Conservation (phyloP, 2,113 vertebrate genomes). For the Onychorhynchus coronatus region DNA sequence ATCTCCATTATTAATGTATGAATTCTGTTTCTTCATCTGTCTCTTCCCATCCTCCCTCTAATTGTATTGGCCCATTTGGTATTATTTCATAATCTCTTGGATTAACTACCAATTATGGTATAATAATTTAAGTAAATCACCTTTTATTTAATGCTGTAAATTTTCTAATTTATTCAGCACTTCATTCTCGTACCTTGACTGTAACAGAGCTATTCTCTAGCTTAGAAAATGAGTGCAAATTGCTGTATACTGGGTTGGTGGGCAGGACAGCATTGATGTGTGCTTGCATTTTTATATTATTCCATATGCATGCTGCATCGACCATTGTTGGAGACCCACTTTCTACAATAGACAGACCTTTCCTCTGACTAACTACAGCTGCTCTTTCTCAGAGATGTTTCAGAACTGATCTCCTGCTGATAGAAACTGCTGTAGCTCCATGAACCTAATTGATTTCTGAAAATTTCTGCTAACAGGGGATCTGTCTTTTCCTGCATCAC, state of each 20-base stretch:
- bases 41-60: background rate
- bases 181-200: background rate
- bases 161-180: background rate
- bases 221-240: background rate
- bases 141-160: background rate
- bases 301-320: background rate
- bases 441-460: background rate
- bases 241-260: background rate
- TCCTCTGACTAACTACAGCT: background rate
- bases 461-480: background rate
- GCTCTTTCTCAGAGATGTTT: background rate
- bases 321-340: background rate
- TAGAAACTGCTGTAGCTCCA: background rate
- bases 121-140: background rate
- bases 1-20: background rate
- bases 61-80: background rate
- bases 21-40: background rate
- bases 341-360: background rate
- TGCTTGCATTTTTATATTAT: background rate
- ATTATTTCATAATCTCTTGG: background rate
- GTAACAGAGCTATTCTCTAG: background rate
- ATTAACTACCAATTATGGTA: accelerated
- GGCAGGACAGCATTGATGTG: background rate
- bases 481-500: background rate
- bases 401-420: background rate